Conservation (phyloP, 2,888 invertebrate species). For the Adelphocoris suturalis region DNA sequence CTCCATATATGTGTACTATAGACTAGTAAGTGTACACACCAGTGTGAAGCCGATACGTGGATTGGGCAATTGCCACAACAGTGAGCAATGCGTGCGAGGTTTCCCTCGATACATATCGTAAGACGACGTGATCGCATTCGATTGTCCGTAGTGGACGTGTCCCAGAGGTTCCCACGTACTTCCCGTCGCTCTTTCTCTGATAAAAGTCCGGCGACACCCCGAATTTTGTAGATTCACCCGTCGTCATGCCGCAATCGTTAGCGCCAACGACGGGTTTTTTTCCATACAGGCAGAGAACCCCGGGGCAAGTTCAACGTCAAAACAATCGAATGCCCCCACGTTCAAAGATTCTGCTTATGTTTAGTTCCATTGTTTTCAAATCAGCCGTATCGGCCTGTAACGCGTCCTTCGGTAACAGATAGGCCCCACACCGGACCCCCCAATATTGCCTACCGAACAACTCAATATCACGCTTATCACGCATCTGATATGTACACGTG, state of each 20-base stretch:
- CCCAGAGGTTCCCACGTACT: neutral
- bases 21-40: no score
- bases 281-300: neutral
- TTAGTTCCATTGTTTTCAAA: slow-evolving; percentile 25
- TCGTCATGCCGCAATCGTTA: neutral
- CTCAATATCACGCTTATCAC: no score
- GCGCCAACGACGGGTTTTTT: neutral
- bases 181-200: neutral
- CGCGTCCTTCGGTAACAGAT: neutral
- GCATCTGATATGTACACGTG: no score
- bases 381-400: neutral
- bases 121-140: no score
- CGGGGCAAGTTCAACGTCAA: slow-evolving; percentile 34
- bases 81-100: no score
- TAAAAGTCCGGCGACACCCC: neutral
- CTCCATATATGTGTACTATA: no score
- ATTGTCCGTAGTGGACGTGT: no score
- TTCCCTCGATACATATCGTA: no score
- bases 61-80: no score
- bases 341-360: slow-evolving; percentile 12
- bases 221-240: neutral
- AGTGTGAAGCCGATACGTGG: no score
- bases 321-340: slow-evolving; percentile 42
- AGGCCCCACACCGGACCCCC: neutral
- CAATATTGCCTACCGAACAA: neutral